Conservation (phyloP, 2,113 vertebrate genomes). For the Elgaria multicarinata region DNA sequence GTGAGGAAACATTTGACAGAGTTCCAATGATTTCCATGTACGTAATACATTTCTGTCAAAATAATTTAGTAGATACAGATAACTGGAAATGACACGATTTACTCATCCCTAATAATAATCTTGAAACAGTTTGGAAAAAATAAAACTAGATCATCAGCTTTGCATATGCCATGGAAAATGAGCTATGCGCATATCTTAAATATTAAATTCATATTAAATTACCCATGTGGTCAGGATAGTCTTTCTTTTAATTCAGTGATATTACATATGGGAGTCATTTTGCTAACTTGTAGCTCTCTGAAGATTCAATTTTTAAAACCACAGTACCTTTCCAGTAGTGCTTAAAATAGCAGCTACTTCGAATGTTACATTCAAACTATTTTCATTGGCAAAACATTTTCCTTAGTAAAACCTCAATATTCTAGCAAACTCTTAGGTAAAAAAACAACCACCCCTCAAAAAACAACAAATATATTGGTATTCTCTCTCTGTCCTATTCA, state of each 20-base stretch:
- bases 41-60: not conserved
- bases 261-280: conserved; percentile 14
- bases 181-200: not conserved
- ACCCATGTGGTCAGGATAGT: not conserved
- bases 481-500: not conserved
- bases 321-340: not conserved
- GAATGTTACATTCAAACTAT: conserved; percentile 1
- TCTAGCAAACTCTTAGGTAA: not conserved
- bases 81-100: not conserved
- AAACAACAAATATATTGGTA: not conserved
- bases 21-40: not conserved
- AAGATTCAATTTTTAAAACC: not conserved
- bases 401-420: conserved; percentile 1
- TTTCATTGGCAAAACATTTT: conserved; percentile 16
- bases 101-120: not conserved
- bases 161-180: not conserved
- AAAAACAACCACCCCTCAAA: not conserved
- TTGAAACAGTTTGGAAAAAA: not conserved
- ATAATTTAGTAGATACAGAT: not conserved
- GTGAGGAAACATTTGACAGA: not conserved
- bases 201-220: not conserved
- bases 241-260: not conserved
- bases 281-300: conserved; percentile 5
- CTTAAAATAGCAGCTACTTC: not conserved
- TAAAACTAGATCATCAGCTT: not conserved